A percentile compares a stretch with the other conserved stretches of the same genome.
Conservation (phyloP, 2,113 vertebrate species). For the Mus pahari region DNA sequence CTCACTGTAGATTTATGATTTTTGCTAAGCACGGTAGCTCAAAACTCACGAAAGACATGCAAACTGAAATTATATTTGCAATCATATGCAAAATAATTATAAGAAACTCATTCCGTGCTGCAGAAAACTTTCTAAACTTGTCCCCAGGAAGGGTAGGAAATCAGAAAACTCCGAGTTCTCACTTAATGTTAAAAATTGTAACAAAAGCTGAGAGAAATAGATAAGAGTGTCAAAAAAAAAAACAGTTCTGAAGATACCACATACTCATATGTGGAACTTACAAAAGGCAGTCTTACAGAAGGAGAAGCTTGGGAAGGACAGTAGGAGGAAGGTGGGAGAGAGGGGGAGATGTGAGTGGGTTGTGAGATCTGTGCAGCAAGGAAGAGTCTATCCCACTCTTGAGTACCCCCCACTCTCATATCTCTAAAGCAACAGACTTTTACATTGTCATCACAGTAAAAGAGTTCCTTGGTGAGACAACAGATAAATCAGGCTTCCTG, state of each 20-base stretch:
- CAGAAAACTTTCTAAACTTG: background rate
- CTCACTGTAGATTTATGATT: background rate
- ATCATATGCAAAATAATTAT: slow-evolving; percentile 13
- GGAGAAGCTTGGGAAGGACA: rapidly evolving
- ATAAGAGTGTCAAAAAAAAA: background rate
- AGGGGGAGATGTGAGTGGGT: background rate
- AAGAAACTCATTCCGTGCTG: background rate
- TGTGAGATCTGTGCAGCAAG: background rate
- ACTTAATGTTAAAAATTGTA: background rate
- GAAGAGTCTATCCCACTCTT: background rate
- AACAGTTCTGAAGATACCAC: too few species aligned
- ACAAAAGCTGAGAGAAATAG: background rate
- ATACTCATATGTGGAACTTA: background rate
- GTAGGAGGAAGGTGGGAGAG: rapidly evolving
- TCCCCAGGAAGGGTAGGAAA: background rate
- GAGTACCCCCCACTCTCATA: background rate
- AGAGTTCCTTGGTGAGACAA: background rate
- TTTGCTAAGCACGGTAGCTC: background rate
- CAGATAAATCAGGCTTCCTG: background rate
- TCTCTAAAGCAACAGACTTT: background rate
- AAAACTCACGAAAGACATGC: background rate
- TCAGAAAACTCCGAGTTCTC: background rate
- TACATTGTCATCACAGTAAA: background rate
- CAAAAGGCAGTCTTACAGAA: background rate
- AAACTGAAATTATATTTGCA: slow-evolving; percentile 30